Evolutionary conservation across 2,888 invertebrate genomes (phyloP).

Genomic region (Melolontha melolontha): DNA sequence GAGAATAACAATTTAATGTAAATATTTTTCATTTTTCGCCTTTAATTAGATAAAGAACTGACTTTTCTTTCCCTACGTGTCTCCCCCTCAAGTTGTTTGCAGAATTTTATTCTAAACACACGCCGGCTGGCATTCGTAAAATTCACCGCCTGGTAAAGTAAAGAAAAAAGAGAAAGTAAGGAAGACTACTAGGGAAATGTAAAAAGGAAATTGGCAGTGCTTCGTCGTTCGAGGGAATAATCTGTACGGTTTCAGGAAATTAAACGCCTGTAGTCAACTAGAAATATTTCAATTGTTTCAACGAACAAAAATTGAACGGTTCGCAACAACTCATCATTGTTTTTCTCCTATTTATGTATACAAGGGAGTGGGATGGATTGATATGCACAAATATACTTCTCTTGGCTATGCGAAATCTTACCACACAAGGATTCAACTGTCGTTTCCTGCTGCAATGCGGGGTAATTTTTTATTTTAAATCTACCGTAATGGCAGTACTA

Average conservation of each 20-base stretch:
- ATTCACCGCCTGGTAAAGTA: conserved; percentile 5
- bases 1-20: conserved; percentile 2
- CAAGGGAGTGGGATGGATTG: conserved; percentile 13
- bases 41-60: conserved; percentile 27
- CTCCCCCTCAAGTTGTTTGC: conserved; percentile 45
- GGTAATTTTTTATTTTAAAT: conserved; percentile 47
- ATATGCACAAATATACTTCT: conserved; percentile 33
- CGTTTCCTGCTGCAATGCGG: conserved; percentile 48
- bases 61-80: conserved; percentile 7
- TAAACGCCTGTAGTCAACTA: conserved; percentile 54
- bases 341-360: conserved; percentile 16
- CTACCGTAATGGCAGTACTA: conserved; percentile 38
- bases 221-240: conserved; percentile 55
- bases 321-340: conserved; percentile 24
- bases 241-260: conserved; percentile 56
- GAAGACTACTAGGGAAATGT: conserved; percentile 55
- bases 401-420: conserved; percentile 13
- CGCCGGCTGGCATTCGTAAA: conserved; percentile 1
- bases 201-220: conserved; percentile 58
- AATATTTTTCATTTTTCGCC: conserved; percentile 15
- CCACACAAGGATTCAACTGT: conserved; percentile 42
- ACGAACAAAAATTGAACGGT: conserved; percentile 37
- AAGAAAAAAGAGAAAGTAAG: conserved; percentile 32
- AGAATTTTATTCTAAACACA: conserved; percentile 45
- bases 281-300: conserved; percentile 52